Evolutionary conservation across 2,113 vertebrate species (phyloP).

Genomic region (Ibidorhyncha struthersii): DNA sequence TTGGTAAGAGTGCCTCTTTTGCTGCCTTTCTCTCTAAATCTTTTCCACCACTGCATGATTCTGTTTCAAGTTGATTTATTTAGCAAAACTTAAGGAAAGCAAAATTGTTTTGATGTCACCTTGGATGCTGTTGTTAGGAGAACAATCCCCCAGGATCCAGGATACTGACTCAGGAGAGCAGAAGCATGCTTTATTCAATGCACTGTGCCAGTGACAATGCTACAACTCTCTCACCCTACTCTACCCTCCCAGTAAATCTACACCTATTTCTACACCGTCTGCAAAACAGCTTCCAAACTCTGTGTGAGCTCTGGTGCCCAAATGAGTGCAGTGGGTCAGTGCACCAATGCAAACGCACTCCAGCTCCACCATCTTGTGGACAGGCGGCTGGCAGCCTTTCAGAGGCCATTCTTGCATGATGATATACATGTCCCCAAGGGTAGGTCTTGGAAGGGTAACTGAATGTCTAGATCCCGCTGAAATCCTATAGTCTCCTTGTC

Average conservation of each 20-base stretch:
- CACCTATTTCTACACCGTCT: not conserved
- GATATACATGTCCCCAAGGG: slow-evolving; percentile 1
- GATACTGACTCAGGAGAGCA: not conserved
- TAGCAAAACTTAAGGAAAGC: not conserved
- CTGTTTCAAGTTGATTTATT: not conserved
- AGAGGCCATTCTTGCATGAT: slow-evolving; percentile 45
- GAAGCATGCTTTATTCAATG: not conserved
- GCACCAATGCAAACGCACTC: rapidly evolving
- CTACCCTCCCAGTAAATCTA: not conserved
- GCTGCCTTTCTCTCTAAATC: not conserved
- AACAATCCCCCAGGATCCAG: rapidly evolving
- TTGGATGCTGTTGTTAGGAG: not conserved
- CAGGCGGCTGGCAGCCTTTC: slow-evolving; percentile 47
- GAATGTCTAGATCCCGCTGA: slow-evolving; percentile 33
- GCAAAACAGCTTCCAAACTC: not conserved
- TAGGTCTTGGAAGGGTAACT: slow-evolving; percentile 17
- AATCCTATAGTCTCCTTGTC: slow-evolving; percentile 56
- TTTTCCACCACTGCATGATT: not conserved
- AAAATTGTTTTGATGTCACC: not conserved
- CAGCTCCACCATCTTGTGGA: not conserved
- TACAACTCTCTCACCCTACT: not conserved
- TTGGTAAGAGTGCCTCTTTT: not conserved
- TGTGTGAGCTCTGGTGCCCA: not conserved
- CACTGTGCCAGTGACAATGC: not conserved
- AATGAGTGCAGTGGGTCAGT: rapidly evolving